Base-by-base conservation (phyloP, 2,113 vertebrate genomes). In the Archocentrus centrarchus region DNA sequence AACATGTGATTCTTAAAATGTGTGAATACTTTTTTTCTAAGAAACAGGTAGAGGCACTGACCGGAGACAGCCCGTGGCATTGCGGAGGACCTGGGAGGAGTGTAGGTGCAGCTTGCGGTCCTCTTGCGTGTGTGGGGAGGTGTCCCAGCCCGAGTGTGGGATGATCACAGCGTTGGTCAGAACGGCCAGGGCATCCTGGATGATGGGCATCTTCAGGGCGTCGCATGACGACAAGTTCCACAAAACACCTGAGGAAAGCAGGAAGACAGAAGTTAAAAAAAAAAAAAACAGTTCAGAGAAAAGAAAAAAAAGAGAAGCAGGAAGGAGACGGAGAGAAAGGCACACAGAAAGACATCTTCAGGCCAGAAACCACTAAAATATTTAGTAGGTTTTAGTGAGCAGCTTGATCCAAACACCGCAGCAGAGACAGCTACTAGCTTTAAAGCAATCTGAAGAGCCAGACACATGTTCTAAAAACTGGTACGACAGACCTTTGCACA, bases 191-290 rank as follows among this genome's bases (percentile, higher is more conserved):
- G 98, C 98, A 53, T 99, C 98, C 94, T 99, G 98, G 95, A 99
- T 99, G 92, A 99, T 99, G 86, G 98, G 98, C 98, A 99, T 99
- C 95, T 99, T 99, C 93, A 99, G 96, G 70, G 97, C 98, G 86
- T 99, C 98, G 4, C 98, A 99, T 6, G 98, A 99, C 0, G 98
- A 99, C 3, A 99, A 95, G 93, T 99, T 99, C 98, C 98, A 99
- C 87, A 99, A 95, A 88, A 99, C 98, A 86, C 98, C 98, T 99
- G 84, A n/a, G 22, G 44, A 82, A 11, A n/a, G 27, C 58, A 79
- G 39, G 30, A 32, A 73, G 37, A 53, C 2, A 13, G 32, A n/a
- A 44, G 20, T 24, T 85, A 30, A 60, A 85, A 15, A 37, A 37
- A 77, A 39, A 68, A 68, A 68, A 9, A 68, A 11, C 14, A 61